Evolutionary conservation across 2,888 invertebrate species (phyloP).

Genomic region (Cryptus viduatorius): DNA sequence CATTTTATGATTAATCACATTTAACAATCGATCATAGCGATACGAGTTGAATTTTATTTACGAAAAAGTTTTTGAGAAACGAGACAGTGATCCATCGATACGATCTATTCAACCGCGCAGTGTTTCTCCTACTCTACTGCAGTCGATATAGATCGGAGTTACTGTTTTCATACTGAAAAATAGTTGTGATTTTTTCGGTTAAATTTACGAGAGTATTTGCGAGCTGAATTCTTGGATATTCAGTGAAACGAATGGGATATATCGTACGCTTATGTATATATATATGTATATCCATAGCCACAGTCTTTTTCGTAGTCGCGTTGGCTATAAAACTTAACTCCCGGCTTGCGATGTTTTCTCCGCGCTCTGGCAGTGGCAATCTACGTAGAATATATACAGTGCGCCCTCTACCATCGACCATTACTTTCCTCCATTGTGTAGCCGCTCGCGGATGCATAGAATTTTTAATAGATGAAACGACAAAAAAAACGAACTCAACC

Average conservation of each 20-base stretch:
- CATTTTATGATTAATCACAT: too few species aligned
- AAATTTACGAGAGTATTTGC: constrained; percentile 28
- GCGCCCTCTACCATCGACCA: constrained; percentile 61
- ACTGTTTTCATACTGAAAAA: constrained; percentile 2
- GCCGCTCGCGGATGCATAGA: constrained; percentile 69
- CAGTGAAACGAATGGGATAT: constrained; percentile 38
- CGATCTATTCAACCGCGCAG: not conserved
- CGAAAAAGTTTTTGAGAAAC: not conserved
- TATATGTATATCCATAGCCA: not conserved
- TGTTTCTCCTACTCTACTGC: not conserved
- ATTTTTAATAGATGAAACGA: constrained; percentile 68
- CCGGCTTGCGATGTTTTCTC: constrained; percentile 39
- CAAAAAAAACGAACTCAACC: constrained; percentile 54
- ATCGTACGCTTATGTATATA: constrained; percentile 10
- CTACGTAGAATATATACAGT: constrained; percentile 17
- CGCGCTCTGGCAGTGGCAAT: constrained; percentile 35
- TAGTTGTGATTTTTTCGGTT: constrained; percentile 4
- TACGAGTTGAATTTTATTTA: too few species aligned
- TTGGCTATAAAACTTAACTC: constrained; percentile 52
- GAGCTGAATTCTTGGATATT: constrained; percentile 48
- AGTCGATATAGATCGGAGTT: not conserved
- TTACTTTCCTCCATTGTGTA: constrained; percentile 66
- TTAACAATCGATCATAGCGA: too few species aligned
- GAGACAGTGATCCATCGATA: not conserved
- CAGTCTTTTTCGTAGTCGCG: constrained; percentile 40